Evolutionary conservation across 2,888 invertebrate species (phyloP).

Genomic region (Hydriomena furcata): DNA sequence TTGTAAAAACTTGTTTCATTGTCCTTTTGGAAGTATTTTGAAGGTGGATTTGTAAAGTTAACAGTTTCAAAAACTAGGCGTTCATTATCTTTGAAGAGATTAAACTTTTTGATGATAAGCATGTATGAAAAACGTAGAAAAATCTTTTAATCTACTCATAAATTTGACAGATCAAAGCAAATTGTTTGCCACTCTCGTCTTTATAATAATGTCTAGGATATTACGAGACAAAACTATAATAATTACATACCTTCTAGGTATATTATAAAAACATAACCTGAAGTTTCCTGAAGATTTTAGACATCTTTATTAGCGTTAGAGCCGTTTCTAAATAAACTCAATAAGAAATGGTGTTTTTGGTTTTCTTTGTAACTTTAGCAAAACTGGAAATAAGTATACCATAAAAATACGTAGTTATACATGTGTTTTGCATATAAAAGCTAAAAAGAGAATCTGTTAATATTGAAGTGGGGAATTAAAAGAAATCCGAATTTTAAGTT

Average conservation of each 20-base stretch:
- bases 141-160: background rate
- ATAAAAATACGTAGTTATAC: background rate
- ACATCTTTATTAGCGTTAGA: conserved; percentile 16
- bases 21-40: conserved; percentile 19
- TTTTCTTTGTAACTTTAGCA: background rate
- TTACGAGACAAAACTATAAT: background rate
- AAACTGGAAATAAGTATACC: background rate
- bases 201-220: conserved; percentile 10
- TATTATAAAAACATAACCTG: background rate
- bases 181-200: conserved; percentile 9
- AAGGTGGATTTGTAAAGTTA: conserved; percentile 21
- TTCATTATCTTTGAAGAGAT: conserved; percentile 12
- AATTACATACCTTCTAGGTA: background rate
- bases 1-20: conserved; percentile 14
- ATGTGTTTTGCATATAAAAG: background rate
- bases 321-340: conserved; percentile 3
- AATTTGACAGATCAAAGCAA: background rate
- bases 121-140: conserved; percentile 3
- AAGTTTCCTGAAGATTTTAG: conserved; percentile 11
- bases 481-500: conserved; percentile 17
- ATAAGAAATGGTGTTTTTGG: background rate
- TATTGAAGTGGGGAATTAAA: conserved; percentile 14
- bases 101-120: conserved; percentile 1
- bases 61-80: conserved; percentile 24
- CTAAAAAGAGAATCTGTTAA: background rate